Base-by-base conservation (phyloP, 2,888 invertebrate genomes). In the Mesoligia furuncula region DNA sequence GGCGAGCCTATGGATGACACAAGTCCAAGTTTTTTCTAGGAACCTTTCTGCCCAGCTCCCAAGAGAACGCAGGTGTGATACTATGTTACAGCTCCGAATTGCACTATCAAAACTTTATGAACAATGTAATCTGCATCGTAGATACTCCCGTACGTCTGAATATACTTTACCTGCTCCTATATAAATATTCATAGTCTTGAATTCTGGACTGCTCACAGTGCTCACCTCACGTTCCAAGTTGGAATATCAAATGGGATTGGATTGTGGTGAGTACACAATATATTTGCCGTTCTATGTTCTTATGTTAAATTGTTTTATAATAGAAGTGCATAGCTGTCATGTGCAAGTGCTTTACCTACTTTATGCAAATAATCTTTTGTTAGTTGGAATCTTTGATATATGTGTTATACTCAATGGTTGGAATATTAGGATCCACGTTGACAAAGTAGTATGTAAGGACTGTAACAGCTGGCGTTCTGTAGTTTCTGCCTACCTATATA, bases 141-240 rank as follows among this genome's bases (percentile, higher is more conserved):
- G 51, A 66, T 79, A 71, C 83, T 79, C 69, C 39, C 45, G 70
- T 36, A 75, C 76, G 74, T 73, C 76, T 81, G 81, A 78, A 77
- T 75, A 80, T 84, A 80, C 77, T 78, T 80, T 74, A 84, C 75
- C 73, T 68, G 68, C 27, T 84, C 62, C 65, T 67, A 64, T 71
- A 78, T 86, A 87, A 87, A 87, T 87, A 87, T 87, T 88, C 88
- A 87, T 86, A 80, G 77, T 77, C 80, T 86, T 83, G 85, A 85
- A 80, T 87, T 85, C 85, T 86, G 88, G 80, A 80, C 85, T 88
- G 77, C 69, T 79, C 80, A 87, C 80, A 79, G 82, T 86, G 77
- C 67, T 79, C 80, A 87, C 82, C 87, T 86, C 85, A 88, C 85
- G 83, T 80, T 79, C 72, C 74, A 68, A 82, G 70, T 78, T 79